These are phyloP conservation scores for Athalia rosae DNA, from an alignment of 2,888 invertebrate genomes.

Conservation along the genomic window DNA sequence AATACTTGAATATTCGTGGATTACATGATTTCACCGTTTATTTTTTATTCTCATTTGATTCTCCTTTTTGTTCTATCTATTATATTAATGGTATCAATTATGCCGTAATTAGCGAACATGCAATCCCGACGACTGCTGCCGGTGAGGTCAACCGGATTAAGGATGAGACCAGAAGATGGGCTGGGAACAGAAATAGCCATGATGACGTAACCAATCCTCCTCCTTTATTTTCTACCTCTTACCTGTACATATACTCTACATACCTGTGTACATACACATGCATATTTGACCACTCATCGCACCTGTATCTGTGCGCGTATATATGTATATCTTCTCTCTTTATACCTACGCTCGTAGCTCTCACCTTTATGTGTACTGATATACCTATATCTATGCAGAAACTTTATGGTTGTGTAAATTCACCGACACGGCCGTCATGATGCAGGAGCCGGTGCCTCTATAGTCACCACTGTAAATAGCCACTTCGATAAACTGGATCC, in stretches of 20 bases:
- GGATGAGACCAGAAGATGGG: slow-evolving; percentile 55
- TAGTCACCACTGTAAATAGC: slow-evolving; percentile 60
- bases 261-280: not conserved
- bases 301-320: not conserved
- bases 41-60: not conserved
- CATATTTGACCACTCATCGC: not conserved
- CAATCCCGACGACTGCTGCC: slow-evolving; percentile 23
- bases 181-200: slow-evolving; percentile 61
- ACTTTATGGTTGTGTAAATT: not conserved
- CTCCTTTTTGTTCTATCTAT: not conserved
- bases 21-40: too few species aligned
- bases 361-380: slow-evolving; percentile 28
- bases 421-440: slow-evolving; percentile 22
- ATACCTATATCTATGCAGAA: slow-evolving; percentile 11
- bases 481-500: slow-evolving; percentile 40
- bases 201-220: slow-evolving; percentile 58
- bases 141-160: slow-evolving; percentile 53
- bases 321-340: not conserved
- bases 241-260: not conserved
- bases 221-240: slow-evolving; percentile 12
- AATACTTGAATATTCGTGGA: too few species aligned
- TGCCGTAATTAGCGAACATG: slow-evolving; percentile 26
- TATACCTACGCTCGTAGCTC: slow-evolving; percentile 15
- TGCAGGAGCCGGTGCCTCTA: slow-evolving; percentile 50
- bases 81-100: slow-evolving; percentile 22